A percentile compares a stretch with the other conserved stretches of the same genome.
Conservation (phyloP, 1,140 invertebrate genomes). For the Microplitis demolitor region DNA sequence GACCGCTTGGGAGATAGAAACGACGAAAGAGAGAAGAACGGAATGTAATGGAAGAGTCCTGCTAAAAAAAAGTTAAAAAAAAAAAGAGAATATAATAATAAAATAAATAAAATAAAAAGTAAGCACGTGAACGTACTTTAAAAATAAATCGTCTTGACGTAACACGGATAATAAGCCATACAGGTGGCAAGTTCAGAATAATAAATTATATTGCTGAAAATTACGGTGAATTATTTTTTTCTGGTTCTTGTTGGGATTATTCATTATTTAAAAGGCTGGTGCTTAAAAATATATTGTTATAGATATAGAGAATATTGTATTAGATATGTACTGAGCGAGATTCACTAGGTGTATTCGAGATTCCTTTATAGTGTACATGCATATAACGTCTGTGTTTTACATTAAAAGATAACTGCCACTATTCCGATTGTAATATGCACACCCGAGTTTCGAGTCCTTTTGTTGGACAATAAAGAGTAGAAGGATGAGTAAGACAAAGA, state of each 20-base stretch:
- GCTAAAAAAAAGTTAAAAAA: background rate
- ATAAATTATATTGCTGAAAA: slow-evolving; percentile 33
- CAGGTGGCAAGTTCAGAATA: slow-evolving; percentile 24
- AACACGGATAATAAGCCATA: slow-evolving; percentile 42
- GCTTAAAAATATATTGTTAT: background rate
- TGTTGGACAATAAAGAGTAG: background rate
- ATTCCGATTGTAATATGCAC: slow-evolving; percentile 15
- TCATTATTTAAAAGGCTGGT: background rate
- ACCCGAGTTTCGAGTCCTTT: background rate
- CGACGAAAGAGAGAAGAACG: background rate
- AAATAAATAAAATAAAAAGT: background rate
- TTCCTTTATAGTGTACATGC: background rate
- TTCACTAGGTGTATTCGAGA: background rate
- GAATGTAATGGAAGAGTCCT: too few species aligned
- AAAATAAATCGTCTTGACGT: slow-evolving; percentile 25
- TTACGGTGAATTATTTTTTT: slow-evolving; percentile 17
- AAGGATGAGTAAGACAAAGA: too few species aligned
- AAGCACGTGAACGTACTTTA: slow-evolving; percentile 8
- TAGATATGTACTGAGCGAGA: slow-evolving; percentile 1
- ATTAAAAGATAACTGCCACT: slow-evolving; percentile 13
- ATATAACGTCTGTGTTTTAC: background rate
- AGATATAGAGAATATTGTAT: slow-evolving; percentile 7
- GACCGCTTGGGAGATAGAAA: background rate
- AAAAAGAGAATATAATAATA: background rate
- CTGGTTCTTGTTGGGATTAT: background rate